Evolutionary conservation across 2,113 vertebrate genomes (phyloP).

Genomic region (Lanius ludovicianus): DNA sequence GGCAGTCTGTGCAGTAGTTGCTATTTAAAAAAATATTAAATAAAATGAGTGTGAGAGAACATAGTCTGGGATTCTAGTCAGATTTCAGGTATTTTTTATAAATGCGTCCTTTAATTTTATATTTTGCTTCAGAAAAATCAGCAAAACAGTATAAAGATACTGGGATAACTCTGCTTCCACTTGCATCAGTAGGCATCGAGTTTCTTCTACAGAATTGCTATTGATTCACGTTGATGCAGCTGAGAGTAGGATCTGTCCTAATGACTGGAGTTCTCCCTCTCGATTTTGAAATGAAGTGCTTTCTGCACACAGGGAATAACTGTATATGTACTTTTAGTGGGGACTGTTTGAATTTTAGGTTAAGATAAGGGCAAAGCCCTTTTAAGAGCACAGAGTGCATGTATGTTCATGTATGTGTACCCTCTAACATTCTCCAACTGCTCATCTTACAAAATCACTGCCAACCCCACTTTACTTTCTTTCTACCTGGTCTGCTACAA

Average conservation of each 20-base stretch:
- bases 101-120: background rate
- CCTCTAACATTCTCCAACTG: background rate
- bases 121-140: background rate
- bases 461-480: background rate
- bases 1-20: background rate
- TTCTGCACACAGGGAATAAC: background rate
- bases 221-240: background rate
- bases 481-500: background rate
- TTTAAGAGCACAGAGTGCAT: background rate
- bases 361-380: background rate
- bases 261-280: background rate
- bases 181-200: background rate
- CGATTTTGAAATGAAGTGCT: background rate
- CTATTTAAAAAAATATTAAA: background rate
- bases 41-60: background rate
- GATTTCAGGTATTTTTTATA: background rate
- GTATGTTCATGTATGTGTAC: background rate
- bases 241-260: background rate
- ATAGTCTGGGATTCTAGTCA: background rate
- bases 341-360: background rate
- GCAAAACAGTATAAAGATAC: background rate
- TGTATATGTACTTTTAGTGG: background rate
- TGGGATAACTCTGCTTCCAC: background rate
- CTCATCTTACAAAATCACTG: background rate
- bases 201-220: constrained; percentile 1